Base-by-base conservation (phyloP, 2,888 invertebrate genomes). In the Serrognathus titanus region DNA sequence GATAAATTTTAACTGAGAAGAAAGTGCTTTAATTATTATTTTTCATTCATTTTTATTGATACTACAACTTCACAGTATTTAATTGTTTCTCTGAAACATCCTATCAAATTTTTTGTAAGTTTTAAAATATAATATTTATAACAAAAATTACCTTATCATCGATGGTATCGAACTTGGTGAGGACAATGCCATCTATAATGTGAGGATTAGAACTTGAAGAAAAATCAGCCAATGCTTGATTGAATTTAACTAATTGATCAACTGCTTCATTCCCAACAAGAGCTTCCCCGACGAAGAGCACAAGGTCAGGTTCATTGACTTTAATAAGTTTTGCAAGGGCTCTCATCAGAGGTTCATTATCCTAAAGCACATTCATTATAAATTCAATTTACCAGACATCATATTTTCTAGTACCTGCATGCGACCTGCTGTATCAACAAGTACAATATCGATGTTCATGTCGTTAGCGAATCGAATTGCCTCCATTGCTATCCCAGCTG, bases 221-320 rank as follows among this genome's bases (percentile, higher is more conserved):
- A 79, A 93, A 91, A 78, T 99, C 98, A 6, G 97, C 97, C 41
- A 99, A 81, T 0, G 98, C 94, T 76, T 95, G 94, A 81, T 99
- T 99, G 80, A 99, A 99, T 80, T 99, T 99, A 0, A 94, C 93
- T 46, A 99, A 83, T 76, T 99, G 99, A 81, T 99, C 99, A 16
- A 99, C 98, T 11, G 99, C 99, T 75, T 99, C 99, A 77, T 99
- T 99, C 31, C 99, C 99, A 1, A 99, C 99, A n/a, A 99, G 80
- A 0, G 99, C 99, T 77, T 99, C 99, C 0, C 99, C 99, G 8
- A 99, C 99, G 78, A 99, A 99, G n/a, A 99, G 81, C 1, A 99
- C 97, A 73, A 97, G 82, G 79, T 99, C 98, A 0, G 99, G 99
- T 71, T 94, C 90, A 78, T 99, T 99, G 43, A 98, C 93, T 78